Base-by-base conservation (phyloP, 2,888 invertebrate genomes). In the Drosophila pullipes region DNA sequence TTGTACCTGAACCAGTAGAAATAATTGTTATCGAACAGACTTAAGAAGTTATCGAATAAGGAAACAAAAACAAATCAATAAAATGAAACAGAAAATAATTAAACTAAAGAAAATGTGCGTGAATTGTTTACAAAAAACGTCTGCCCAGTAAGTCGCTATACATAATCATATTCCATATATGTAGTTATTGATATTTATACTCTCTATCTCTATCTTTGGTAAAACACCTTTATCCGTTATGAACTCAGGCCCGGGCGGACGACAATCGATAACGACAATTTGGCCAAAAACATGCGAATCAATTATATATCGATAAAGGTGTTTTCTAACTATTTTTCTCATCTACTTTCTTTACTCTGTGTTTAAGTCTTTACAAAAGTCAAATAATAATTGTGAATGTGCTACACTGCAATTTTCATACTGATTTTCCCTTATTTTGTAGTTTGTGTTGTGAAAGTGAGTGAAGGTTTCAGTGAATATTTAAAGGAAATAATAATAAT, bases 1-100 rank as follows among this genome's bases (percentile, higher is more conserved):
- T 97, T 96, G 97, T 96, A 96, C 97, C 97, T 97, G 54, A 5
- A 10, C 25, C 25, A 28, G 18, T 16, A 25, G 33, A 7, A 0
- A n/a, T 1, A 3, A 25, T 30, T 18, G 0, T 66, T 35, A 66
- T n/a, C 37, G 11, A 9, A 0, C 13, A 30, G 9, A 10, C 25
- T 35, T 4, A n/a, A 13, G n/a, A 4, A 44, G n/a, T 30, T 13
- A 28, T 57, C 10, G 16, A 11, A 30, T 18, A 9, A 49, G 49
- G 0, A 31, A 69, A 18, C n/a, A 37, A 58, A 70, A 28, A 18
- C 22, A 41, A 39, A 16, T 22, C 11, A 63, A 54, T 16, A n/a
- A 4, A 61, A 63, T 39, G 3, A 54, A 69, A 68, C 22, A 28
- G 31, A 61, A 37, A 2, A 5, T 3, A 68, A 69, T 47, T 2